Evolutionary conservation across 2,797 vertebrate species (phyloP), one percentile per base, ranked within the genome.

Genomic region (Sebastes vulpes): DNA sequence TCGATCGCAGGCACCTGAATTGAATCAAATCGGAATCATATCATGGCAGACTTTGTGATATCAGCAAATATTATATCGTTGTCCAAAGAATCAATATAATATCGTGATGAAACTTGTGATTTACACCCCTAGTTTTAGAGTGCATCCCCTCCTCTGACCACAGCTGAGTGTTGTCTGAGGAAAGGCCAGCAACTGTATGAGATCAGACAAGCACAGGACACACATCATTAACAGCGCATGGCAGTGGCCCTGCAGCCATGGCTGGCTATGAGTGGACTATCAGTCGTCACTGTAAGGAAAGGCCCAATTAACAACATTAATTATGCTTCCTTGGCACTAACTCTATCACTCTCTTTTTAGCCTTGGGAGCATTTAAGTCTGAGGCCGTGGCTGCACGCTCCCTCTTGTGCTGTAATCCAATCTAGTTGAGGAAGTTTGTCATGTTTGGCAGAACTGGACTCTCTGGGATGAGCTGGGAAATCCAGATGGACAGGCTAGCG

Each of bases 291-390:
- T 89, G 78, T 86, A 87, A 89, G 75, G 68, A 79, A 90, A 94
- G 86, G 75, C 85, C 90, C 91, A 95, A 95, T 95, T 94, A 94
- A 77, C 81, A 90, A 75, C 90, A 94, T 95, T 94, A 95, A 94
- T 95, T 92, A 92, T 95, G 94, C 93, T 92, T 95, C 88, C 77
- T 83, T 94, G 94, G 85, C 91, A 90, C 83, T 89, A 87, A 92
- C 89, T 94, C 91, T 91, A 92, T 94, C 89, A 85, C 84, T 90
- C 79, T 87, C 83, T 82, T 86, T 92, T 91, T 92, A 80, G 93
- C 93, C 93, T 14, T 86, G 79, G 93, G 94, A 86, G 48, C 54
- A 91, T 91, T 92, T 86, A 76, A 81, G 81, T 87, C 76, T 68
- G 53, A 76, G 73, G 75, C 69, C 12, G 16, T 25, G 61, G 73